A percentile compares a stretch with the other conserved stretches of the same genome.
Conservation (phyloP, 1,140 invertebrate species). For the Sinonovacula constricta region DNA sequence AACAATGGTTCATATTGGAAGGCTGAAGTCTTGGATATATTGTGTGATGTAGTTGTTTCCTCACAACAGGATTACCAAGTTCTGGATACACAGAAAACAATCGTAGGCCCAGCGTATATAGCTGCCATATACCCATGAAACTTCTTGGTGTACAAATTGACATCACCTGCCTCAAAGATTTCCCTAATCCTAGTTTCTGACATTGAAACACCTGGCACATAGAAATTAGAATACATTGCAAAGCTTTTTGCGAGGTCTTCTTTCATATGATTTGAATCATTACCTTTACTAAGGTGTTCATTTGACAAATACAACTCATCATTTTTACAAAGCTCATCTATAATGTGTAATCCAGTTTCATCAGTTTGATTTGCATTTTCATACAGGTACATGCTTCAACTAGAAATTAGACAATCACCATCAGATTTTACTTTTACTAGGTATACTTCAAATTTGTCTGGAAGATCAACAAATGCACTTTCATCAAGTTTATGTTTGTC, state of each 20-base stretch:
- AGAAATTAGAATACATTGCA: constrained; percentile 22
- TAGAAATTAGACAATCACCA: constrained; percentile 24
- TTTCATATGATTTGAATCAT: no score
- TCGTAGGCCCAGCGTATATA: constrained; percentile 3
- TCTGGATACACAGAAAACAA: no score
- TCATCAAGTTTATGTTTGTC: constrained; percentile 2
- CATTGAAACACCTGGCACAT: no score
- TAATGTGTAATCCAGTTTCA: constrained; percentile 12
- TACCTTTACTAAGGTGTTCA: background rate
- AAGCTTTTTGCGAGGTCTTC: background rate
- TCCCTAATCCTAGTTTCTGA: no score
- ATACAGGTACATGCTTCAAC: constrained; percentile 20
- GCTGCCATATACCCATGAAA: constrained; percentile 26
- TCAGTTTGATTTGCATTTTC: background rate
- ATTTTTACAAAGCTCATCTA: constrained; percentile 8
- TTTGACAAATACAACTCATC: background rate
- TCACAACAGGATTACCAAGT: no score
- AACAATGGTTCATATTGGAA: background rate
- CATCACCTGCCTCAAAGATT: no score
- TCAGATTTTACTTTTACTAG: constrained; percentile 14
- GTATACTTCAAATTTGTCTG: constrained; percentile 8
- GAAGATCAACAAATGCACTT: background rate
- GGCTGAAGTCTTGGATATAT: background rate
- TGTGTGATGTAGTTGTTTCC: background rate
- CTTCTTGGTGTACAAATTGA: no score